Conservation (phyloP, 2,113 vertebrate genomes). For the Nycticebus coucang region DNA sequence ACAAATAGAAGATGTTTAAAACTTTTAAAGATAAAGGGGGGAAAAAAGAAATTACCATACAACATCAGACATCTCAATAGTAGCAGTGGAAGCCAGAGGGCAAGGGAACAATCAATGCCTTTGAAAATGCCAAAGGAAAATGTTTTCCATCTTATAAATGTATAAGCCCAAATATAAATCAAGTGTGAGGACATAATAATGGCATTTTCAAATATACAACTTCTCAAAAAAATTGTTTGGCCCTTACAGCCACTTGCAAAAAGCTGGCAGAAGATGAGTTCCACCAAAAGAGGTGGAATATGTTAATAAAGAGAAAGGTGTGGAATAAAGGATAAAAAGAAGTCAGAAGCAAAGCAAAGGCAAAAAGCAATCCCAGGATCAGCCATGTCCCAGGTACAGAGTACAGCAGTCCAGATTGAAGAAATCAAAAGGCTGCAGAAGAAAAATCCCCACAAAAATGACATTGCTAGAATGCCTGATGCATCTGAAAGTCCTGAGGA, state of each 20-base stretch:
- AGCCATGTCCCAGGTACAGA: not conserved
- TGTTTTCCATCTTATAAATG: not conserved
- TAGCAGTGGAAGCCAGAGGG: not conserved
- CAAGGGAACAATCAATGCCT: not conserved
- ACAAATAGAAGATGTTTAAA: not conserved
- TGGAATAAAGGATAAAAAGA: not conserved
- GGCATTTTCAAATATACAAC: not conserved
- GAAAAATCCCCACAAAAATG: not conserved
- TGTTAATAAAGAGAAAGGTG: not conserved
- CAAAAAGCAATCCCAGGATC: not conserved
- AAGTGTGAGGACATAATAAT: not conserved
- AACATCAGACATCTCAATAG: not conserved
- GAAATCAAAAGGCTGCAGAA: not conserved
- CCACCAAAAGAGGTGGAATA: not conserved
- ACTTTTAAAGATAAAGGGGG: not conserved
- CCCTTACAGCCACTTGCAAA: not conserved
- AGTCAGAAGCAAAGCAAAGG: not conserved
- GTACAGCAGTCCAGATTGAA: not conserved
- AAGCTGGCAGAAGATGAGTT: not conserved
- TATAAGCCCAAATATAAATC: not conserved
- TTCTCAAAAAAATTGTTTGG: not conserved
- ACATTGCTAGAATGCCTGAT: not conserved
- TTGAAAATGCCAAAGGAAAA: conserved; percentile 7
- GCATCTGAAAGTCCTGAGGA: not conserved
- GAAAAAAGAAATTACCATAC: not conserved